Evolutionary conservation across 2,888 invertebrate genomes (phyloP), one percentile per base, ranked within the genome.

Genomic region (Rhopalosiphum nymphaeae): DNA sequence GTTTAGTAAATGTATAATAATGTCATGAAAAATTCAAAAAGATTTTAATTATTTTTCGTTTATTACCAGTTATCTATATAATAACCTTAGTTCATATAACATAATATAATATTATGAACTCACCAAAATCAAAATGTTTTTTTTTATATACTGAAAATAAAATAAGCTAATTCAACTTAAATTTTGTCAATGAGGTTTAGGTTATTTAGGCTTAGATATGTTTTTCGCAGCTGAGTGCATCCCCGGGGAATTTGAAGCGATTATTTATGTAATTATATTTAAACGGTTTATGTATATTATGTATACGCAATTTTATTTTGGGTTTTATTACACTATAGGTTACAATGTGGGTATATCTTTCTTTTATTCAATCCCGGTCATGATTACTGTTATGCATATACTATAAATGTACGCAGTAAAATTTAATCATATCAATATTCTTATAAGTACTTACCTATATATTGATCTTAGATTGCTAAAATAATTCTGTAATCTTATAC

Each of bases 181-280:
- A 67, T 67, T 67, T n/a, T 36, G 16, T 36, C 67, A 67, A 29
- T 67, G 67, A 36, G 67, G n/a, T 67, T 67, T 36, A 21, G 67
- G 67, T 67, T 1, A 36, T 67, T 67, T n/a, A 21, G 26, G 36
- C n/a, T 36, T 67, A 36, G 67, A 16, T 67, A 67, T 21, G 67
- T 67, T 67, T 67, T 36, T 67, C 29, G 36, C n/a, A 36, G 67
- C 21, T n/a, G 36, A 67, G n/a, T 7, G n/a, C 16, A 67, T 67
- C 67, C 36, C 67, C 36, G 7, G 67, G 67, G 67, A 5, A 67
- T 67, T 67, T 36, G 7, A n/a, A 67, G 67, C 67, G n/a, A 67
- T 67, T 67, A 67, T 67, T 67, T 67, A 67, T 67, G 67, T 67
- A 67, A 67, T 67, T 67, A 67, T 67, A 67, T 36, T 67, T 67